Percentiles rank a stretch among this genome's conserved stretches.
Evolutionary conservation across 1,140 invertebrate genomes (phyloP).

Genomic region (Agrypnia vestita): DNA sequence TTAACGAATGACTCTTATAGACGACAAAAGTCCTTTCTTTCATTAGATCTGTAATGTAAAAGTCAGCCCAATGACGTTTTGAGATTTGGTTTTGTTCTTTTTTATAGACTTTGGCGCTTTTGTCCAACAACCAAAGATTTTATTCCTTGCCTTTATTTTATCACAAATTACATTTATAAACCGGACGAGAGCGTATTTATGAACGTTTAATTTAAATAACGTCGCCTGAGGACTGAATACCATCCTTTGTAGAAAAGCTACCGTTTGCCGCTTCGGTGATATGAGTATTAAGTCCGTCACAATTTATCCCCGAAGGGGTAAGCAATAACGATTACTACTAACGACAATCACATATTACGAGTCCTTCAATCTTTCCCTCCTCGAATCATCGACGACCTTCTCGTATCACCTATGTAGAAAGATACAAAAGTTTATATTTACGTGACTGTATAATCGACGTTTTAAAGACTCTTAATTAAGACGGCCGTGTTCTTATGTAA

Average conservation of each 20-base stretch:
- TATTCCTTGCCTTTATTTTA: slow-evolving; percentile 18
- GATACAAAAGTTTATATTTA: no score
- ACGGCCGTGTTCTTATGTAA: no score
- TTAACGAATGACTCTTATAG: no score
- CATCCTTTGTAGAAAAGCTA: slow-evolving; percentile 23
- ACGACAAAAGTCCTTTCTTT: no score
- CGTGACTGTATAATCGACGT: no score
- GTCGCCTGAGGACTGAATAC: slow-evolving; percentile 9
- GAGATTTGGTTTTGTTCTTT: no score
- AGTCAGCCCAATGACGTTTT: no score
- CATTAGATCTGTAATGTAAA: no score
- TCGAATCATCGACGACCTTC: no score
- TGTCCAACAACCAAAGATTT: background rate
- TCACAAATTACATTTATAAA: slow-evolving; percentile 33
- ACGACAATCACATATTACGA: slow-evolving; percentile 18
- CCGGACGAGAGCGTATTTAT: slow-evolving; percentile 20
- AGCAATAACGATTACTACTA: slow-evolving; percentile 13
- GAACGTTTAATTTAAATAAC: slow-evolving; percentile 33
- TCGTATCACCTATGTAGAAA: no score
- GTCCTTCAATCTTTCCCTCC: background rate
- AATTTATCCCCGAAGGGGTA: slow-evolving; percentile 17
- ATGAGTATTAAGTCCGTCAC: slow-evolving; percentile 2
- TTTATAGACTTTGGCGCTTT: no score
- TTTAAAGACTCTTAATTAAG: no score
- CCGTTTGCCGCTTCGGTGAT: slow-evolving; percentile 21